phyloP scores from a whole-genome alignment of 2,797 vertebrate genomes.

The Muscicapa comitata region DNA sequence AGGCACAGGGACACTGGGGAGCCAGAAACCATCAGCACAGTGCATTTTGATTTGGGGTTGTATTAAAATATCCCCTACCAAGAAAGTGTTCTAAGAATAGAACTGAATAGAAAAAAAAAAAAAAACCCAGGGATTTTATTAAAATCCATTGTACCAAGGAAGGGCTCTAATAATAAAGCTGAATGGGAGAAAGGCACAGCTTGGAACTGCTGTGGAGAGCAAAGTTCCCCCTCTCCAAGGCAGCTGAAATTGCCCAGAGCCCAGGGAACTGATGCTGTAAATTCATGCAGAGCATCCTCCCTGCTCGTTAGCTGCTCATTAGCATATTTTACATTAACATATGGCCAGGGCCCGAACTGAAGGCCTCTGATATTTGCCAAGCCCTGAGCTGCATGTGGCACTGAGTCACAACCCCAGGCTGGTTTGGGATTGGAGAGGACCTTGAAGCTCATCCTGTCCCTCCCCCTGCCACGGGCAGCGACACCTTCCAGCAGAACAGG shows the following conservation, averaged over 20 bases:
- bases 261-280: not conserved
- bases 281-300: not conserved
- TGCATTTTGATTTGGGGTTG: accelerated
- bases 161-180: not conserved
- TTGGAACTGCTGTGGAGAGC: not conserved
- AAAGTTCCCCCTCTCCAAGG: not conserved
- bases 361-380: accelerated
- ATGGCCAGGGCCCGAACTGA: not conserved
- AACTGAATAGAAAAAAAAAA: not conserved
- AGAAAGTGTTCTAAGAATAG: not conserved
- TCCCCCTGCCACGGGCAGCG: not conserved
- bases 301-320: not conserved
- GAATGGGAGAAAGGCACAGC: not conserved
- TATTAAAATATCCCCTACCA: not conserved
- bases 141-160: not conserved
- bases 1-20: not conserved
- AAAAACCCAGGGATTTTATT: not conserved
- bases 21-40: not conserved
- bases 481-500: accelerated
- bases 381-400: not conserved
- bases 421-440: accelerated
- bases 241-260: not conserved
- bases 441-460: not conserved
- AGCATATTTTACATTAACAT: not conserved
- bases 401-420: not conserved